A percentile compares a stretch with the other conserved stretches of the same genome.
Conservation (phyloP, 2,113 vertebrate species). For the Ceratotherium simum region DNA sequence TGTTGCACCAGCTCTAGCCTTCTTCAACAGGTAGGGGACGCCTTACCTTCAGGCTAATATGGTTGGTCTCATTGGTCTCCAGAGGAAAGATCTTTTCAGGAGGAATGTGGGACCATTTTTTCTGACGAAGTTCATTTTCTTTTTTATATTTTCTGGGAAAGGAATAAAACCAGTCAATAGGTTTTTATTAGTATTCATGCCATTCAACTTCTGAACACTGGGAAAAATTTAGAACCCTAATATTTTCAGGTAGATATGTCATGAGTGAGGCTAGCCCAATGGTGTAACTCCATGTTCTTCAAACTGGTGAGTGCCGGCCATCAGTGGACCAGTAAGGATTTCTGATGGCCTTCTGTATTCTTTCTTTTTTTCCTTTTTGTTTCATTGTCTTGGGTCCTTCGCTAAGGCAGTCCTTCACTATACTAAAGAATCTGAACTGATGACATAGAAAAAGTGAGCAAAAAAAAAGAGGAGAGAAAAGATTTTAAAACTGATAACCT, state of each 20-base stretch:
- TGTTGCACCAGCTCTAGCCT: not conserved
- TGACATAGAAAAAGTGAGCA: not conserved
- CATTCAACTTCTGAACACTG: constrained; percentile 2
- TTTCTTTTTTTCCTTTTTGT: not conserved
- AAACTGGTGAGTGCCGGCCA: not conserved
- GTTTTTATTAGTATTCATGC: not conserved
- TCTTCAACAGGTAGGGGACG: not conserved
- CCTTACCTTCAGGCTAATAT: constrained; percentile 94
- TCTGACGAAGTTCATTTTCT: constrained; percentile 89
- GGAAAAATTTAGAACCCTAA: constrained; percentile 1
- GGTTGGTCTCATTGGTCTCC: constrained; percentile 91
- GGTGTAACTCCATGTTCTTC: not conserved
- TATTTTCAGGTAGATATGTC: not conserved
- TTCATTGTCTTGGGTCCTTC: not conserved
- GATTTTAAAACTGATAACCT: not conserved
- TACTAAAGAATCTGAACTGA: not conserved
- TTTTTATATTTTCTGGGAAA: constrained; percentile 93
- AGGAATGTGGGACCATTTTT: constrained; percentile 96
- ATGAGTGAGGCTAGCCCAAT: not conserved
- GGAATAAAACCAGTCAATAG: not conserved
- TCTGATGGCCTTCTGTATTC: not conserved
- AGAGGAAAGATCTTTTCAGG: constrained; percentile 91
- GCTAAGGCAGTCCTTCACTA: not conserved
- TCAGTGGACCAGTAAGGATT: not conserved
- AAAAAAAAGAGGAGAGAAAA: not conserved